Conservation (phyloP, 2,888 invertebrate genomes). For the Lysandra bellargus region DNA sequence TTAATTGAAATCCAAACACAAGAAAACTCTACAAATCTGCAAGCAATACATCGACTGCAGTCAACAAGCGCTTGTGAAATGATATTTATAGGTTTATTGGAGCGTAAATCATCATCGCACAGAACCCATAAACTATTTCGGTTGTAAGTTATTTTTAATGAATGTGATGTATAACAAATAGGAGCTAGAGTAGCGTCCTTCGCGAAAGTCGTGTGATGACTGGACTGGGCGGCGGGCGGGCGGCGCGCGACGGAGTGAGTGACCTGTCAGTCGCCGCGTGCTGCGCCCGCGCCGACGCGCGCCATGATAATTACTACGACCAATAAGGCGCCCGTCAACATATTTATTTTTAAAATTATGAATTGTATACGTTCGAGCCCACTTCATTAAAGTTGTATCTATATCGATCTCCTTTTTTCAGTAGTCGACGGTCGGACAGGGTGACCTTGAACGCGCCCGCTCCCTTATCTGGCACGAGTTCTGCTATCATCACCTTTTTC, state of each 20-base stretch:
- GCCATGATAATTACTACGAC: conserved; percentile 74
- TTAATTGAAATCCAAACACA: not conserved
- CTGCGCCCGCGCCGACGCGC: conserved; percentile 55
- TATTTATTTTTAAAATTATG: conserved; percentile 65
- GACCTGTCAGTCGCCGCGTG: conserved; percentile 53
- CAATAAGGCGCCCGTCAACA: conserved; percentile 73
- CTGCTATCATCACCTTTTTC: conserved; percentile 66
- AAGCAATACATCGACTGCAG: not conserved
- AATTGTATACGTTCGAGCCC: conserved; percentile 53
- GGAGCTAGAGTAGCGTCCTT: conserved; percentile 53
- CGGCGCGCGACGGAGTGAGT: conserved; percentile 64
- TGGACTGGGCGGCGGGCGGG: conserved; percentile 60
- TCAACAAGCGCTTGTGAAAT: not conserved
- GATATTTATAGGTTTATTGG: not conserved
- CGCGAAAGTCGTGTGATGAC: conserved; percentile 63
- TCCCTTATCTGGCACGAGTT: conserved; percentile 61
- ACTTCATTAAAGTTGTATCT: conserved; percentile 60
- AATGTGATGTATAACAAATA: conserved; percentile 5
- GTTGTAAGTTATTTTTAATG: conserved; percentile 11
- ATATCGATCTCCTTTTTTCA: conserved; percentile 52
- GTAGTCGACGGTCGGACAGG: conserved; percentile 44
- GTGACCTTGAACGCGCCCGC: conserved; percentile 64
- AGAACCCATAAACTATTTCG: not conserved
- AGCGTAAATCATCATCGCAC: not conserved
- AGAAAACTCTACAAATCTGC: not conserved